Base-by-base conservation (phyloP, 1,140 invertebrate species). In the Neocloeon triangulifer region DNA sequence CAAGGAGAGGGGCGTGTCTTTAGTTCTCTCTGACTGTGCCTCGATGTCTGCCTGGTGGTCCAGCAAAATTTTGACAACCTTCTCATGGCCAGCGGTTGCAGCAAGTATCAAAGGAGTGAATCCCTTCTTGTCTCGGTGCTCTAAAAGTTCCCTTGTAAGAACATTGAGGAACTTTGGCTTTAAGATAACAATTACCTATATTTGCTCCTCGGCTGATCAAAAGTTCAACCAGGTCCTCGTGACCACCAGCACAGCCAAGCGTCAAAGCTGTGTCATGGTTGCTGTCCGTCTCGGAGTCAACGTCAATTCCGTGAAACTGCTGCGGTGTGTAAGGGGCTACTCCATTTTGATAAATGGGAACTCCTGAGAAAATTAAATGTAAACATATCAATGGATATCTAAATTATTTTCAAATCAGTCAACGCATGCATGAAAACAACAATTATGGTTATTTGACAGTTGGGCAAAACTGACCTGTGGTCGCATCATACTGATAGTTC, bases 211-310 rank as follows among this genome's bases (percentile, higher is more conserved):
- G 67, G 33, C 66, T 70, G 2, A 98, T 61, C 13, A 98, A 62
- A 41, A 97, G 60, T 50, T 84, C 78, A 5, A 95, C 89, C 1
- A 97, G 62, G 45, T 97, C 89, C 46, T 88, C 80, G 50, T 97
- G 88, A 1, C 92, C 94, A 34, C 89, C 91, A 37, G 88, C 84
- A 60, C 91, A 96, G 9, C 92, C 94, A 31, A 97, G 59, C 5
- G 92, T 97, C 17, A 99, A 59, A 19, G 94, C 89, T 15, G 94
- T 98, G 52, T 98, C 94, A 56, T 94, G 88, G 60, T 96, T 97
- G 34, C 80, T 88, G 48, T 97, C 91, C 0, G 92, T 98, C 55
- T 92, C 84, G 8, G 82, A 85, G 58, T 97, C 85, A 27, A 96
- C 74, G 50, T 94, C 84, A 55, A 82, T 78, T 36, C 69, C 70